Conservation (phyloP, 37 sponge, comb jelly and placozoan genomes). For the Petrosia ficiformis region DNA sequence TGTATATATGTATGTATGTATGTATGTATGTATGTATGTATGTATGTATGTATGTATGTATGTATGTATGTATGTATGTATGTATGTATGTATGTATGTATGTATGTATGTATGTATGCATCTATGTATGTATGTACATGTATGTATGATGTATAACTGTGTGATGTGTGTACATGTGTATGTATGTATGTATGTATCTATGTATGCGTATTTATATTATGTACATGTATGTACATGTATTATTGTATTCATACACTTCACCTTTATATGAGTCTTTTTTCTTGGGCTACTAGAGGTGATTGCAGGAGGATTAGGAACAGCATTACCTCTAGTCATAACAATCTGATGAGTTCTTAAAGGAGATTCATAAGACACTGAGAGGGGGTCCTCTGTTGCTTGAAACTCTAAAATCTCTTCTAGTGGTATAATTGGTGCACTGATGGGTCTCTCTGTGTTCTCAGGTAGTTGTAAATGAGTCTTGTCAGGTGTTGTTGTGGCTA, state of each 20-base stretch:
- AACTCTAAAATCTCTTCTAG: background rate
- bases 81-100: background rate
- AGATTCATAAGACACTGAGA: background rate
- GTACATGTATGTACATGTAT: background rate
- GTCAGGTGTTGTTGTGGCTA: no score
- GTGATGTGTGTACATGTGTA: background rate
- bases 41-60: no score
- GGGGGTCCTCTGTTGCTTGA: background rate
- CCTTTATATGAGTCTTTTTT: background rate
- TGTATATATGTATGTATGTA: no score
- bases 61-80: background rate
- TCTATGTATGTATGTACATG: background rate
- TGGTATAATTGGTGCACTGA: constrained; percentile 8
- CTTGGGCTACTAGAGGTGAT: no score
- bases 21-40: no score
- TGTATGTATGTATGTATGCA: background rate
- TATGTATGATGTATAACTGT: constrained; percentile 52
- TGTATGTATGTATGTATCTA: background rate
- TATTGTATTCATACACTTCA: no score
- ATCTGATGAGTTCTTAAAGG: background rate
- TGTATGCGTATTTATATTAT: background rate
- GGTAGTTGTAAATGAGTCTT: no score
- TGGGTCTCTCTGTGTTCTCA: no score
- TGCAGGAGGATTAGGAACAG: no score
- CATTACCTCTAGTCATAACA: no score